These are phyloP conservation scores for Pelochelys cantorii DNA, from an alignment of 2,797 vertebrate species.

Conservation along the genomic window DNA sequence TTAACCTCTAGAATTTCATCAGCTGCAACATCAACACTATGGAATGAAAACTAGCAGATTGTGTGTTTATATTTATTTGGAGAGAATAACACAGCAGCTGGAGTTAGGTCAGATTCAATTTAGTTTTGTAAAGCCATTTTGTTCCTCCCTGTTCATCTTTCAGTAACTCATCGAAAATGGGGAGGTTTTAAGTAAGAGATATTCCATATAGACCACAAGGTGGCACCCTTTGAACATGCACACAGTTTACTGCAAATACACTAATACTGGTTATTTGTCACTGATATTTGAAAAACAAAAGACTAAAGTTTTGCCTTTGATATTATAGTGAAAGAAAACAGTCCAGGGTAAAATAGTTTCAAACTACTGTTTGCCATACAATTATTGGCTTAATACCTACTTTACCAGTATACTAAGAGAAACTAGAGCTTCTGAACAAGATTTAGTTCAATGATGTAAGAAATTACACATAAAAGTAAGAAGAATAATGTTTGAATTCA, in stretches of 20 bases:
- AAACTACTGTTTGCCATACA: background rate
- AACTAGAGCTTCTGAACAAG: background rate
- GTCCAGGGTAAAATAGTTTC: background rate
- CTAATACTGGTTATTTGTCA: rapidly evolving
- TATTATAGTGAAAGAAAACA: background rate
- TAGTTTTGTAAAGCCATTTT: rapidly evolving
- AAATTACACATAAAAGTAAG: background rate
- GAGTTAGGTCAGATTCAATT: background rate
- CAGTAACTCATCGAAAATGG: background rate
- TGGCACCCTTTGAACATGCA: slow-evolving; percentile 62
- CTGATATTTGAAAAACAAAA: background rate
- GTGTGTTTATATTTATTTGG: background rate
- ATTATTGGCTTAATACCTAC: background rate
- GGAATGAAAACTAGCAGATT: background rate
- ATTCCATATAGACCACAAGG: slow-evolving; percentile 55
- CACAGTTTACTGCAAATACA: background rate
- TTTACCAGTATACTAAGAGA: background rate
- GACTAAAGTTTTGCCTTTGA: background rate
- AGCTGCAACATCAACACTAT: background rate
- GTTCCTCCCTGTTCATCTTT: background rate
- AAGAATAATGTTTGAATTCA: background rate
- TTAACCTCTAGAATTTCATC: background rate
- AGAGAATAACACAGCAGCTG: background rate
- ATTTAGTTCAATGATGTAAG: background rate
- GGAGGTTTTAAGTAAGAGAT: background rate